Base-by-base conservation (phyloP, 2,888 invertebrate species). In the Lithophane ornitopus region DNA sequence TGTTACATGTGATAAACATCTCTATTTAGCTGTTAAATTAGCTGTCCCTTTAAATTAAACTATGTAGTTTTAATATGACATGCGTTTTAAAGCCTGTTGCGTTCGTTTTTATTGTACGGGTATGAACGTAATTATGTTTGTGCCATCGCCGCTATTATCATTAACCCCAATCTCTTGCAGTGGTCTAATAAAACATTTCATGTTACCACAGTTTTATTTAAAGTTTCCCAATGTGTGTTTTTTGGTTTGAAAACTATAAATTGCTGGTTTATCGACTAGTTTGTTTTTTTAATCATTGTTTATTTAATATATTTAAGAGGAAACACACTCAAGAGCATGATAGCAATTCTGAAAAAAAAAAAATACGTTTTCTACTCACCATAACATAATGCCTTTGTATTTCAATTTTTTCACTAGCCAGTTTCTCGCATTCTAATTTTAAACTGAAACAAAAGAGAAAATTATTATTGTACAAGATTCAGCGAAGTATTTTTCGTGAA, bases 301-400 rank as follows among this genome's bases (percentile, higher is more conserved):
- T 41, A 41, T 41, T 16, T 34, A 14, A 22, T 78, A 67, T 46
- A 52, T 71, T 28, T 22, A 16, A 0, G 22, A n/a, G 28, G 1
- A 19, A 3, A 44, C 2, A 16, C 34, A 12, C 3, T n/a, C 12
- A 41, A 58, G 3, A 7, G 12, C 19, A 41, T 39, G 12, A 34
- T 16, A n/a, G n/a, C n/a, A 39, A 41, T 28, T 2, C 3, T 62
- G 46, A 44, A 56, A 49, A 62, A 44, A 62, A 63, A 62, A 44
- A 62, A 63, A 72, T 41, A 49, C 22, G n/a, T 74, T 68, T 75
- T 76, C 67, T 85, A 96, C 98, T 97, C 96, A 98, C 98, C 98
- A 98, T 98, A 88, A 98, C 98, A 97, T 98, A 98, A 97, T 98
- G 98, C 95, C 98, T 97, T 95, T 98, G 98, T 97, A 98, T 98